Evolutionary conservation across 2,797 vertebrate species (phyloP).

Genomic region (Arrhamphus sclerolepis): DNA sequence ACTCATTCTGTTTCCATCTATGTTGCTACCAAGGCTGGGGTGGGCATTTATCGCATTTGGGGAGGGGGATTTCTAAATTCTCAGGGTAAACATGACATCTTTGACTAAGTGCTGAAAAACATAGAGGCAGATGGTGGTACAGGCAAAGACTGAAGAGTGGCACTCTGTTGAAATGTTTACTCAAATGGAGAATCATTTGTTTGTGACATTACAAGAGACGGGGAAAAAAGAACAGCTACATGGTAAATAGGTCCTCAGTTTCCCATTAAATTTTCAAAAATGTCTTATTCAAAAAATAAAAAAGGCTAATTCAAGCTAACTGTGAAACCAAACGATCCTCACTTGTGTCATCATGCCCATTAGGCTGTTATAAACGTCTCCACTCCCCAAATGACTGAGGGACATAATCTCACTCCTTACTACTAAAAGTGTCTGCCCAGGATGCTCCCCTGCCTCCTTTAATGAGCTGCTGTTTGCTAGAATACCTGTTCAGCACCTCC

Average conservation of each 20-base stretch:
- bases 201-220: not conserved
- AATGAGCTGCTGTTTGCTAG: slow-evolving; percentile 29
- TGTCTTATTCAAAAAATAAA: no score
- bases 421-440: slow-evolving; percentile 17
- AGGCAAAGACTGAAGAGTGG: no score
- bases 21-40: no score
- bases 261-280: not conserved
- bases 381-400: slow-evolving; percentile 1
- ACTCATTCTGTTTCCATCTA: no score
- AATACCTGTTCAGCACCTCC: slow-evolving; percentile 35
- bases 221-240: slow-evolving; percentile 2
- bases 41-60: not conserved
- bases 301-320: not conserved
- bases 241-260: slow-evolving; percentile 1
- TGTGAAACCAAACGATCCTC: slow-evolving; percentile 16
- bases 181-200: slow-evolving; percentile 3
- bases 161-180: not conserved
- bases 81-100: slow-evolving; percentile 8
- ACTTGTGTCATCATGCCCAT: slow-evolving; percentile 19
- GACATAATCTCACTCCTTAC: slow-evolving; percentile 2
- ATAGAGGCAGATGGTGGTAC: not conserved
- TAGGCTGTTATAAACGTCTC: slow-evolving; percentile 13
- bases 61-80: slow-evolving; percentile 11
- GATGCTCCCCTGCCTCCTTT: slow-evolving; percentile 29
- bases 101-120: slow-evolving; percentile 1